These are phyloP conservation scores for Acholoe squamosa DNA, from an alignment of 2,888 invertebrate genomes.

Conservation along the genomic window DNA sequence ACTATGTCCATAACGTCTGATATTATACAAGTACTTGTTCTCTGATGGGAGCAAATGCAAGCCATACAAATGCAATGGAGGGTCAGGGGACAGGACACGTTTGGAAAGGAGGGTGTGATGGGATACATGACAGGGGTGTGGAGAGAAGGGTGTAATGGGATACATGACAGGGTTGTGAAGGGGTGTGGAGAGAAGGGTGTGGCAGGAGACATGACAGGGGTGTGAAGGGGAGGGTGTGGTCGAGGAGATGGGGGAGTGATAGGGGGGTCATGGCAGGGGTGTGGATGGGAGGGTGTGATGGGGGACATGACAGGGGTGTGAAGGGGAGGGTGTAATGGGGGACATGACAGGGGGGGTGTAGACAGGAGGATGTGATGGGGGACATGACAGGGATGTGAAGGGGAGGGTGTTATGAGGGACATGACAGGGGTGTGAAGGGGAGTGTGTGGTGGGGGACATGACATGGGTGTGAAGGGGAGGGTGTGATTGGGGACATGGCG, in stretches of 20 bases:
- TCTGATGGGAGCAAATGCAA: not conserved
- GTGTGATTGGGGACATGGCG: no score
- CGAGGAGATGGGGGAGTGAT: not conserved
- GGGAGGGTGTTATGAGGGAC: no score
- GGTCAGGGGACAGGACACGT: not conserved
- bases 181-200: not conserved
- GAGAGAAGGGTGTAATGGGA: not conserved
- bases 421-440: no score
- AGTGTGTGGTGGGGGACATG: no score
- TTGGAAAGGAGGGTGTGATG: not conserved
- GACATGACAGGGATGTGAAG: no score
- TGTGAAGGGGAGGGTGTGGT: not conserved
- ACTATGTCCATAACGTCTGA: not conserved
- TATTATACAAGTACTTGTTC: no score
- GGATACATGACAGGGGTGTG: not conserved
- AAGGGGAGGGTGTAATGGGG: not conserved
- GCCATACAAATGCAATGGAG: not conserved
- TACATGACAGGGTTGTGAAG: not conserved
- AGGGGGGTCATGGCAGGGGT: not conserved
- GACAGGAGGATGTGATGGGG: not conserved
- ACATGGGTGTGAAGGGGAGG: not conserved
- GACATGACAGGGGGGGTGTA: not conserved
- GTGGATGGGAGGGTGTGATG: not conserved
- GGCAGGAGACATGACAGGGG: not conserved
- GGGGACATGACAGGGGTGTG: not conserved